Conservation (phyloP, 2,113 vertebrate genomes). For the Lampris megalopsis region DNA sequence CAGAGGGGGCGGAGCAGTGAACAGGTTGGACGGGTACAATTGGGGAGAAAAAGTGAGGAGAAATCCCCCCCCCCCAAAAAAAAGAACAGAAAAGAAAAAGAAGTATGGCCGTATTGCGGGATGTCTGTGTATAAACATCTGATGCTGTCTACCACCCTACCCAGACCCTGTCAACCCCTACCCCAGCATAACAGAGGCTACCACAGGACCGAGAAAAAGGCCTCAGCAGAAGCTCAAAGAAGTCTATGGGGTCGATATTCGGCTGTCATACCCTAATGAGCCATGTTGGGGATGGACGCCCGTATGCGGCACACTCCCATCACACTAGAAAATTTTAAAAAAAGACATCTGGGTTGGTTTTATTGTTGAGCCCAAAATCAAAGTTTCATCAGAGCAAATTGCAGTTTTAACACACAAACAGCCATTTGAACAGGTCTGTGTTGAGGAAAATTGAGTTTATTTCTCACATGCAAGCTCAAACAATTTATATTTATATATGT, state of each 20-base stretch:
- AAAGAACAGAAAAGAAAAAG: no score
- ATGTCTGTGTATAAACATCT: no score
- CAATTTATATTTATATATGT: no score
- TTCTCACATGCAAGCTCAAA: no score
- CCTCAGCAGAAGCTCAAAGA: slow-evolving; percentile 31
- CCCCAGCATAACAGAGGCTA: slow-evolving; percentile 11
- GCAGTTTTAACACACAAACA: not conserved
- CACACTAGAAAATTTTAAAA: slow-evolving; percentile 21
- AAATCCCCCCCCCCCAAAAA: not conserved
- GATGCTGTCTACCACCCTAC: no score
- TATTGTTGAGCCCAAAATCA: slow-evolving; percentile 19
- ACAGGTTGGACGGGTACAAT: no score
- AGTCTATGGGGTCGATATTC: slow-evolving; percentile 40
- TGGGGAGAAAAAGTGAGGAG: no score
- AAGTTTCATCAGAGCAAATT: slow-evolving; percentile 6
- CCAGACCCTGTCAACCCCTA: slow-evolving; percentile 6
- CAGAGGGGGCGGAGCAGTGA: no score
- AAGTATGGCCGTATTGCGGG: no score
- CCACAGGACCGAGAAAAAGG: slow-evolving; percentile 30
- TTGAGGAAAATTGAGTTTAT: no score
- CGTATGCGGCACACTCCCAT: slow-evolving; percentile 47
- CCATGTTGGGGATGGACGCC: slow-evolving; percentile 41
- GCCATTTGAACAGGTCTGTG: not conserved
- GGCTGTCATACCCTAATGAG: slow-evolving; percentile 62
- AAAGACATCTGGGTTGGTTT: not conserved